Evolutionary conservation across 2,888 invertebrate species (phyloP).

Genomic region (Dione vanillae): DNA sequence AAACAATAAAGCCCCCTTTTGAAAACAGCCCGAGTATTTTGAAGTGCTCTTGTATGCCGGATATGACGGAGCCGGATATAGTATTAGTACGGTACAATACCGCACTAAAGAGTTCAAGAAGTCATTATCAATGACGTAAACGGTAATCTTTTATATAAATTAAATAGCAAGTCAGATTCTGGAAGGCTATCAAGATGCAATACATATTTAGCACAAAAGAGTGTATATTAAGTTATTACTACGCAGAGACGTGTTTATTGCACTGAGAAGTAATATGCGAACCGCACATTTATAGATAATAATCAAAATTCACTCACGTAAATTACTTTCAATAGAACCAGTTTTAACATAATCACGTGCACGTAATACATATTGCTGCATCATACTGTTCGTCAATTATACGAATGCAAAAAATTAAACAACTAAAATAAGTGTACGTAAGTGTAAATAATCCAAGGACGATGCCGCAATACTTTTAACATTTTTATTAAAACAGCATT

Average conservation of each 20-base stretch:
- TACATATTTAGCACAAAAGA: not conserved
- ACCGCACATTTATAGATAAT: slow-evolving; percentile 39
- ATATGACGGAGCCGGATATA: slow-evolving; percentile 73
- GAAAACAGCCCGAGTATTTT: slow-evolving; percentile 44
- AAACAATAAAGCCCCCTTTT: not conserved
- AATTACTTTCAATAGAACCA: slow-evolving; percentile 17
- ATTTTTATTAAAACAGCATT: slow-evolving; percentile 12
- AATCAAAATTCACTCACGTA: slow-evolving; percentile 47
- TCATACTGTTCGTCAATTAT: slow-evolving; percentile 15
- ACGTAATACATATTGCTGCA: slow-evolving; percentile 28
- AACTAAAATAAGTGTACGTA: not conserved
- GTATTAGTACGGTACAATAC: slow-evolving; percentile 56
- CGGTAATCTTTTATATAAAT: slow-evolving; percentile 19
- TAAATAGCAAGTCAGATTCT: slow-evolving; percentile 1
- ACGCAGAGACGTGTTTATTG: slow-evolving; percentile 30
- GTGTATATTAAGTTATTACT: slow-evolving; percentile 10
- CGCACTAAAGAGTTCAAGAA: slow-evolving; percentile 44
- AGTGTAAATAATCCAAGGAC: slow-evolving; percentile 26
- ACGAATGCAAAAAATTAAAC: slow-evolving; percentile 18
- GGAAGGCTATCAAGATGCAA: not conserved
- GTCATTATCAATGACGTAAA: slow-evolving; percentile 30
- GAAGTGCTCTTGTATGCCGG: slow-evolving; percentile 73
- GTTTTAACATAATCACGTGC: slow-evolving; percentile 28
- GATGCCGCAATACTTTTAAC: slow-evolving; percentile 34
- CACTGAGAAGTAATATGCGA: slow-evolving; percentile 39